These are phyloP conservation scores for Corythornis cristatus DNA, from an alignment of 2,113 vertebrate species.

Conservation along the genomic window DNA sequence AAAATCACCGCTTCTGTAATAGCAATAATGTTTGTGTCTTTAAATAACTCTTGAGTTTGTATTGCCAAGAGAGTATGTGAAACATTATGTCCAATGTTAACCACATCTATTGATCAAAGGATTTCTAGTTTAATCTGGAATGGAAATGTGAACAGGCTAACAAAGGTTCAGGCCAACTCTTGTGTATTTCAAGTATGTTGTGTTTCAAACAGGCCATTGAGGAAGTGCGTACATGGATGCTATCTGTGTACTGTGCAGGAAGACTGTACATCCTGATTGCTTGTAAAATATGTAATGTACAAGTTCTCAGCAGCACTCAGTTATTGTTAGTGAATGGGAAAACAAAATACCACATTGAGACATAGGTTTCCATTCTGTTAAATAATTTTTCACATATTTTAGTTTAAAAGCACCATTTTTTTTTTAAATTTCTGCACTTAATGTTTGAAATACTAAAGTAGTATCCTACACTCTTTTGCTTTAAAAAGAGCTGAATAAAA, in stretches of 20 bases:
- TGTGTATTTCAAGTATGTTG: not conserved
- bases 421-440: not conserved
- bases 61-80: not conserved
- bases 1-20: not conserved
- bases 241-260: not conserved
- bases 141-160: not conserved
- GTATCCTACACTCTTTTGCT: not conserved
- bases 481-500: not conserved
- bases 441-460: not conserved
- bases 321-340: not conserved
- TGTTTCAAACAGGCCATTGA: not conserved
- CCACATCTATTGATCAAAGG: not conserved
- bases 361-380: not conserved
- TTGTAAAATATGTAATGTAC: fast-evolving
- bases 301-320: not conserved
- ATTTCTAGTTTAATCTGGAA: not conserved
- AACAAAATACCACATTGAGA: not conserved
- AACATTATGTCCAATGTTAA: not conserved
- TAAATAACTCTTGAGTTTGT: not conserved
- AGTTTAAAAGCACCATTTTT: not conserved
- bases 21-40: not conserved
- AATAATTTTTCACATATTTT: not conserved
- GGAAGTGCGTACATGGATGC: not conserved
- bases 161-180: not conserved
- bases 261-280: not conserved